phyloP scores from a whole-genome alignment of 1,140 invertebrate species.

The Maconellicoccus hirsutus region DNA sequence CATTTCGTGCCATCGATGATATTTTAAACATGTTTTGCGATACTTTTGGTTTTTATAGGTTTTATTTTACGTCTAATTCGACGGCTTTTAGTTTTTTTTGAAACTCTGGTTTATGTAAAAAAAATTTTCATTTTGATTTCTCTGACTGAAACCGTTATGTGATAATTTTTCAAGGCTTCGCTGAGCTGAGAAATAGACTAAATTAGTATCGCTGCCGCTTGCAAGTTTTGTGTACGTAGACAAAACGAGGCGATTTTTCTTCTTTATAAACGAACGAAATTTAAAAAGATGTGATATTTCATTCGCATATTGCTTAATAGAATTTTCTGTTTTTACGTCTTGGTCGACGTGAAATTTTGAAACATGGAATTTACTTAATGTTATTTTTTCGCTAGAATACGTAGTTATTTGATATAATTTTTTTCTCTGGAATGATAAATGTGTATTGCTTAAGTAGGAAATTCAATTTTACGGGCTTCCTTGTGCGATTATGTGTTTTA shows the following conservation, averaged over 20 bases:
- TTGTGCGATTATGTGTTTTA: neutral
- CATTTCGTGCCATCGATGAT: neutral
- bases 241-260: too few relatives aligned
- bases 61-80: neutral
- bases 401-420: neutral
- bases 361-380: conserved; percentile 10
- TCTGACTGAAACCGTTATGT: neutral
- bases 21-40: conserved; percentile 11
- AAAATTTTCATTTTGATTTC: neutral
- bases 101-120: neutral
- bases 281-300: neutral
- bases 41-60: conserved; percentile 1
- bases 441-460: neutral
- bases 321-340: neutral
- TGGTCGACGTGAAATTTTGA: neutral
- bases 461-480: neutral
- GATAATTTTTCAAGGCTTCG: neutral
- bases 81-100: neutral
- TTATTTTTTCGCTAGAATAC: neutral
- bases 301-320: neutral
- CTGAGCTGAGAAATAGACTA: too few relatives aligned
- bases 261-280: too few relatives aligned
- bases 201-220: too few relatives aligned
- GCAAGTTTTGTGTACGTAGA: too few relatives aligned
- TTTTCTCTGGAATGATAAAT: neutral